Percentiles rank a stretch among this genome's conserved stretches.
phyloP scores from a whole-genome alignment of 2,113 vertebrate genomes.

The Anas platyrhynchos region DNA sequence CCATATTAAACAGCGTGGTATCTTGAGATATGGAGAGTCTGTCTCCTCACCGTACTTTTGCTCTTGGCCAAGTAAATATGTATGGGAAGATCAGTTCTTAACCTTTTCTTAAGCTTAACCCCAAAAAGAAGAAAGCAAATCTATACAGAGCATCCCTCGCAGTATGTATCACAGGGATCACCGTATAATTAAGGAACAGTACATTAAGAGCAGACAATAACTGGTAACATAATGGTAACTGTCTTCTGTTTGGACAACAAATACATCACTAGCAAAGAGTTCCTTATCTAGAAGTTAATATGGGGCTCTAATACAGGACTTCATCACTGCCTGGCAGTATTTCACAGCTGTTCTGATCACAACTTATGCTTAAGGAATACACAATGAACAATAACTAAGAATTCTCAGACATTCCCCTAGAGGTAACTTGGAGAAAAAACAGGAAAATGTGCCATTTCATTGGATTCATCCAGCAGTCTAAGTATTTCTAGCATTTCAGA shows the following conservation, averaged over 20 bases:
- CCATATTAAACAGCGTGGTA: background rate
- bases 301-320: background rate
- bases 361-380: background rate
- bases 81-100: background rate
- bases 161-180: background rate
- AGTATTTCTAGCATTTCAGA: background rate
- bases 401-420: background rate
- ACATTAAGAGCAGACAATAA: background rate
- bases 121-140: background rate
- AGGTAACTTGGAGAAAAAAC: background rate
- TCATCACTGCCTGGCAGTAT: background rate
- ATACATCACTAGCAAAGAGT: background rate
- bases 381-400: background rate
- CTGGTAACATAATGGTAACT: background rate
- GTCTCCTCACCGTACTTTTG: background rate
- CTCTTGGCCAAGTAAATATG: background rate
- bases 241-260: background rate
- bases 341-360: background rate
- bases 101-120: background rate
- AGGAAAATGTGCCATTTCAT: background rate
- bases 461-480: background rate
- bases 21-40: fast-evolving
- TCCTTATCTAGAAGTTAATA: background rate
- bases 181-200: background rate
- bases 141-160: background rate